Percentiles rank a stretch among this genome's conserved stretches.
Conservation (phyloP, 2,888 invertebrate genomes). For the Cephus pulcher region DNA sequence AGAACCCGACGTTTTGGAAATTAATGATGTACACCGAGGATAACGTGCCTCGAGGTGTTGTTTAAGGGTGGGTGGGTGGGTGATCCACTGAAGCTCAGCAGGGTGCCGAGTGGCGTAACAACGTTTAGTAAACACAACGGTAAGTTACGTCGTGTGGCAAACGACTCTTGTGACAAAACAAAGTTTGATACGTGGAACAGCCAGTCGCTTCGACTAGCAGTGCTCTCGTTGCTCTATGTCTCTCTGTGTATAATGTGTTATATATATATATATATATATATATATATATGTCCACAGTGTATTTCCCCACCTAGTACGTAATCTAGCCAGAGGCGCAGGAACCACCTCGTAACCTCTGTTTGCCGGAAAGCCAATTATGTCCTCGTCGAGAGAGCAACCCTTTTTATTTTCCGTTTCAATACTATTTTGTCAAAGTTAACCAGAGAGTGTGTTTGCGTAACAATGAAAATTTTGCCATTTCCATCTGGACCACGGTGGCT, state of each 20-base stretch:
- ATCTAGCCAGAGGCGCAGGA: background rate
- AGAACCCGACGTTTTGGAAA: constrained; percentile 39
- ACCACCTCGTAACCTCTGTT: background rate
- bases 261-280: background rate
- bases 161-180: constrained; percentile 56
- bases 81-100: constrained; percentile 4
- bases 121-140: constrained; percentile 62
- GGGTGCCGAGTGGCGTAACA: constrained; percentile 43
- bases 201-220: constrained; percentile 17
- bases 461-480: background rate
- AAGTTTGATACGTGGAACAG: constrained; percentile 52
- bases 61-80: background rate
- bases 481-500: background rate
- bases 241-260: constrained; percentile 12
- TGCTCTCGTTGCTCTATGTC: constrained; percentile 7
- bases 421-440: constrained; percentile 15
- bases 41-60: constrained; percentile 36
- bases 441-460: constrained; percentile 19
- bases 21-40: constrained; percentile 50
- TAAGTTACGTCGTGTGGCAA: constrained; percentile 59
- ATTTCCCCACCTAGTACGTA: background rate
- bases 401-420: background rate
- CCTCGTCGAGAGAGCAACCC: background rate
- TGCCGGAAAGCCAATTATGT: constrained; percentile 55
- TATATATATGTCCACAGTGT: background rate